Base-by-base conservation (phyloP, 2,113 vertebrate species). In the Potamarius usumacintae region DNA sequence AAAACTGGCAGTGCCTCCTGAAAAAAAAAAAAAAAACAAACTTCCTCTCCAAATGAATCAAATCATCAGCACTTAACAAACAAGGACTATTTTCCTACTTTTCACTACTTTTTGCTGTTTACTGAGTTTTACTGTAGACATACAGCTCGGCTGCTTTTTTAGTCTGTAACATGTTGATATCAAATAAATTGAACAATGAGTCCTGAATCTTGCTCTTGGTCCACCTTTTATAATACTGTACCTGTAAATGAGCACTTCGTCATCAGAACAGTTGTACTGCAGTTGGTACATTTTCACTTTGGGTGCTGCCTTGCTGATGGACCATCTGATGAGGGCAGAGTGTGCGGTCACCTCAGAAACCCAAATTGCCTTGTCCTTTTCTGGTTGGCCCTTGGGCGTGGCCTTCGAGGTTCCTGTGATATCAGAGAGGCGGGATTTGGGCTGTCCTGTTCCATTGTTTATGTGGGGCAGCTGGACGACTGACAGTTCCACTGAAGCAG, bases 261-360 rank as follows among this genome's bases (percentile, higher is more conserved):
- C 98, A 77, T 97, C 96, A 0, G 98, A 98, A 91, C 98, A 98
- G 93, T 99, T 99, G 92, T 99, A 99, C 78, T 99, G 98, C 20
- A 99, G 94, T 91, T 99, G 98, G 92, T 96, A 99, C 98, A 99
- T 98, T 94, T 98, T 98, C 86, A 99, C 98, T 58, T 96, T 96
- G 15, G 97, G 98, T 0, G 97, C 96, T 0, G 96, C 96, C 84
- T 97, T 96, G 94, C 96, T 97, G 89, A 98, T 96, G 0, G 96
- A 96, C 98, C 98, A 99, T 84, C 95, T 96, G 90, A 99, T 96
- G 92, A 98, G 91, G 25, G 97, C 97, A 3, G 97, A 97, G 89
- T 95, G 96, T 82, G 97, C 96, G 4, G 97, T 98, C 93, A 99
- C 97, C 25, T 98, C 97, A 0, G 97, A 97, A 87, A 97, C 96